Evolutionary conservation across 2,888 invertebrate genomes (phyloP).

Genomic region (Drosophila incognita): DNA sequence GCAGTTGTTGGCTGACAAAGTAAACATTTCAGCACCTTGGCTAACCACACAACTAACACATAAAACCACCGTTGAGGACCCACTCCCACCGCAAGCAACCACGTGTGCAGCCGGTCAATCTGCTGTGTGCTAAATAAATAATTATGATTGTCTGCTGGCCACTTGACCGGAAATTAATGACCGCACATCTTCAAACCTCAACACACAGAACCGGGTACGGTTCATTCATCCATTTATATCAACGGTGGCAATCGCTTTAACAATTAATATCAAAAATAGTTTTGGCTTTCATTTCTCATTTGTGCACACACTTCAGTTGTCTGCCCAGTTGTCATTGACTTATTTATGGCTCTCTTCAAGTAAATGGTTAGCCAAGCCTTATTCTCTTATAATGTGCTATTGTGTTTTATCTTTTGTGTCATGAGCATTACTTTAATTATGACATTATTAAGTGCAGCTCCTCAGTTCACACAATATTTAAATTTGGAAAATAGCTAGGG

Average conservation of each 20-base stretch:
- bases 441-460: background rate
- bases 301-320: constrained; percentile 73
- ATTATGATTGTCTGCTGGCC: constrained; percentile 77
- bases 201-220: constrained; percentile 1
- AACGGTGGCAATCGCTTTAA: constrained; percentile 35
- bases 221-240: constrained; percentile 2
- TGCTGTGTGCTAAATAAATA: constrained; percentile 75
- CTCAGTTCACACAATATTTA: background rate
- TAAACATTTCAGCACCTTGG: constrained; percentile 78
- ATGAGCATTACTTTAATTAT: background rate
- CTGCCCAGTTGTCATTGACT: constrained; percentile 58
- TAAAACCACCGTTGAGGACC: constrained; percentile 6
- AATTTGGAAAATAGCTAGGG: background rate
- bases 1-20: constrained; percentile 68
- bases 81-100: constrained; percentile 34
- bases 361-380: constrained; percentile 1
- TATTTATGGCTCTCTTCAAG: constrained; percentile 59
- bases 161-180: constrained; percentile 80
- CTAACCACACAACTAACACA: constrained; percentile 70
- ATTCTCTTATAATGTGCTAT: background rate
- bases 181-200: constrained; percentile 55
- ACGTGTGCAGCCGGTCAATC: constrained; percentile 75
- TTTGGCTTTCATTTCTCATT: constrained; percentile 49
- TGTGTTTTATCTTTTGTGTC: background rate
- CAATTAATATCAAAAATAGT: constrained; percentile 77